Evolutionary conservation across 2,797 vertebrate genomes (phyloP).

Genomic region (Sciurus carolinensis): DNA sequence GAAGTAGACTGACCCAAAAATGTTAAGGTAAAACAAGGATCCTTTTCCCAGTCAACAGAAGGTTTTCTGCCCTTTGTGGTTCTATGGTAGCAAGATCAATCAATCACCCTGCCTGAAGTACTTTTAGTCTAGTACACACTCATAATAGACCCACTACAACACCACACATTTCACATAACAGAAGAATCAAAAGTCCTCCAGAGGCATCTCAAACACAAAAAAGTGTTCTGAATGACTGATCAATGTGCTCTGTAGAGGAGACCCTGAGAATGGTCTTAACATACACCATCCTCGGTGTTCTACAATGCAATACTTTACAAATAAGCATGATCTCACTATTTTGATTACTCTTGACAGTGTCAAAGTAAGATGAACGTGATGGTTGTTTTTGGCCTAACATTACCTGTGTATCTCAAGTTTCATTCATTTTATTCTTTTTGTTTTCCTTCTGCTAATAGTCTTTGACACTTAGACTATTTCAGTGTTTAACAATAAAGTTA

Average conservation of each 20-base stretch:
- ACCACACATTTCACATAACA: not conserved
- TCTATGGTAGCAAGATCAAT: not conserved
- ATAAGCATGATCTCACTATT: not conserved
- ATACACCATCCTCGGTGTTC: not conserved
- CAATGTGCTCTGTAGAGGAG: not conserved
- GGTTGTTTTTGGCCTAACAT: not conserved
- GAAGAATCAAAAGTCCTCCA: not conserved
- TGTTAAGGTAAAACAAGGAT: not conserved
- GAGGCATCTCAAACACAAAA: not conserved
- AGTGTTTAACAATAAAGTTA: not conserved
- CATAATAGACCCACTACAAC: not conserved
- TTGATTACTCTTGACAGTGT: not conserved
- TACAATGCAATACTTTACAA: not conserved
- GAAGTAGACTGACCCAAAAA: not conserved
- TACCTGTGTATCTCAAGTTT: not conserved
- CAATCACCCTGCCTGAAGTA: not conserved
- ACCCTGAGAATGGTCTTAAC: not conserved
- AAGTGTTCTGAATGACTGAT: not conserved
- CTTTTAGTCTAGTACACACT: not conserved
- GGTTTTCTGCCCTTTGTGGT: not conserved
- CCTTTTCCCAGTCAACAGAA: not conserved
- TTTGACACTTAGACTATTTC: not conserved
- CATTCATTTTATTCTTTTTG: not conserved
- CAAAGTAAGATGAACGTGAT: not conserved
- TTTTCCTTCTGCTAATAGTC: not conserved